Evolutionary conservation across 2,888 invertebrate genomes (phyloP), one percentile per base, ranked within the genome.

Genomic region (Galerucella nymphaeae): DNA sequence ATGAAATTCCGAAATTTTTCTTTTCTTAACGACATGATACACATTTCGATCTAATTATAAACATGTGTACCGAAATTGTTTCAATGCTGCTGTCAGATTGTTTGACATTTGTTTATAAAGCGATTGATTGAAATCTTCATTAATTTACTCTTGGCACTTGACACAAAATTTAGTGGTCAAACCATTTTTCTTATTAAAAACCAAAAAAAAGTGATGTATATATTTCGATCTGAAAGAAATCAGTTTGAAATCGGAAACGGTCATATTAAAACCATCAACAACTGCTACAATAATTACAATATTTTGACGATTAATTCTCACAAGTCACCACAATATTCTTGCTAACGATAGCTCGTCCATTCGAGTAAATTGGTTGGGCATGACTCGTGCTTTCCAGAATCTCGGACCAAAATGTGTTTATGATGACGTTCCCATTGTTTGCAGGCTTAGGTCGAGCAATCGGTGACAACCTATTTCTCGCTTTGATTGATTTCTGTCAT

Each of bases 301-400:
- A 86, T 86, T 86, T 85, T 83, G 83, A 85, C 86, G 86, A 86
- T 86, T 86, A 86, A 85, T 86, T 85, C 84, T 81, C 83, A 82
- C 86, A 83, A 85, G 86, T 86, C 86, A 84, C 84, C 83, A 83
- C 85, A 85, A 85, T 85, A 85, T 85, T 84, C 83, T 83, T 84
- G 85, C 83, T 85, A 85, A 85, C 85, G 85, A 85, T 84, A 82
- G 85, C 82, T 82, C 81, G 74, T 81, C 81, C 83, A 84, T 84
- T 84, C 82, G 85, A 81, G 80, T 84, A 86, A 86, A 86, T 86
- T 86, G 86, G 85, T 84, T 83, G 80, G 80, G 83, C 84, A 84
- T 86, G 86, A 86, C 86, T 86, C 84, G 84, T 82, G 78, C 84
- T 86, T 86, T 84, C 84, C 79, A 81, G 81, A 84, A 85, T 83